These are phyloP conservation scores for Megatriorchis doriae DNA, from an alignment of 2,113 vertebrate species.

Conservation along the genomic window DNA sequence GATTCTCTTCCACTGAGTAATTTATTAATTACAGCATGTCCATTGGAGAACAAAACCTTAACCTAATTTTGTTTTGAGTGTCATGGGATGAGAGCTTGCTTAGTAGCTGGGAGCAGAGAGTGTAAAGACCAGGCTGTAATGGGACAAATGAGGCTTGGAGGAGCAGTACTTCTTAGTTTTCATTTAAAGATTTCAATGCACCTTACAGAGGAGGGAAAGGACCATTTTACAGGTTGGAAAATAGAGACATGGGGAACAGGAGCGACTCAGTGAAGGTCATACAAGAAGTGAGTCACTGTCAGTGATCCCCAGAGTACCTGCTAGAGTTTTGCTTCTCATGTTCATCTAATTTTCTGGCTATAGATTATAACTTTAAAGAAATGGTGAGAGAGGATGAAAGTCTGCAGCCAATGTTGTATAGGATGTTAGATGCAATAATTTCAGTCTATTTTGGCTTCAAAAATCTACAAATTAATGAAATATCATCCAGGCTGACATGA, in stretches of 20 bases:
- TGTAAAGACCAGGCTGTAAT: background rate
- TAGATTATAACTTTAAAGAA: background rate
- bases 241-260: background rate
- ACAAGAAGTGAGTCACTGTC: background rate
- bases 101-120: background rate
- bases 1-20: background rate
- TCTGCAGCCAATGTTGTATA: background rate
- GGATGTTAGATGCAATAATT: background rate
- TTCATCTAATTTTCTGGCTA: background rate
- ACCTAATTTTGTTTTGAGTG: background rate
- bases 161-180: accelerated
- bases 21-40: conserved; percentile 59
- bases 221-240: accelerated
- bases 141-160: background rate
- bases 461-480: background rate
- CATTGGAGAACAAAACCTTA: conserved; percentile 22
- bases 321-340: background rate
- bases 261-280: accelerated
- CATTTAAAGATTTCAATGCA: accelerated
- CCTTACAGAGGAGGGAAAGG: background rate
- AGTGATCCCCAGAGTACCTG: background rate
- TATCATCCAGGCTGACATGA: background rate
- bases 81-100: background rate
- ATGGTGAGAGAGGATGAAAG: background rate
- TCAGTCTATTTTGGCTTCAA: background rate